A percentile compares a stretch with the other conserved stretches of the same genome.
Conservation (phyloP, 1,140 invertebrate species). For the Drosophila sturtevanti region DNA sequence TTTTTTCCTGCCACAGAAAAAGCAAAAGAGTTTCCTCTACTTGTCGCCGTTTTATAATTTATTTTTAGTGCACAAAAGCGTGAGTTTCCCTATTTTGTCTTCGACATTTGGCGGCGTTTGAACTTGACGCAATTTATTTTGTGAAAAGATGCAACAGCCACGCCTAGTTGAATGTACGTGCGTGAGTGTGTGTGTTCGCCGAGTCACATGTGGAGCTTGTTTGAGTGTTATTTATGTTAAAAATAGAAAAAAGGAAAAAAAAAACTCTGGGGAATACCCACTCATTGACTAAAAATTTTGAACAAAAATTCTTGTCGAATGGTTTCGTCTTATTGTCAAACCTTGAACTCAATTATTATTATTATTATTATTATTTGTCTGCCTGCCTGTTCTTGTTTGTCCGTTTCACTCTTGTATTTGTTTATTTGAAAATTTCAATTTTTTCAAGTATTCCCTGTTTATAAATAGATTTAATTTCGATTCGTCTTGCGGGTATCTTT, state of each 20-base stretch:
- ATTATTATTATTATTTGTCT: not conserved
- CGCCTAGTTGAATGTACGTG: conserved; percentile 63
- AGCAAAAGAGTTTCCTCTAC: conserved; percentile 11
- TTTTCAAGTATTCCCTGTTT: conserved; percentile 44
- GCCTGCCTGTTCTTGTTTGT: not conserved
- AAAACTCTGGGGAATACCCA: conserved; percentile 65
- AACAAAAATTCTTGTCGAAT: conserved; percentile 14
- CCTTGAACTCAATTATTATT: conserved; percentile 4
- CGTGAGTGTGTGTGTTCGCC: conserved; percentile 18
- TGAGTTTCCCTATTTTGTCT: conserved; percentile 64
- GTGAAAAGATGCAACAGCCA: conserved; percentile 61
- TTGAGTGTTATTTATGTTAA: conserved; percentile 53
- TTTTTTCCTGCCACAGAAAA: conserved; percentile 31
- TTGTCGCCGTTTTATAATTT: conserved; percentile 63
- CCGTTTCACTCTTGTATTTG: conserved; percentile 25
- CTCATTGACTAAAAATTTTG: conserved; percentile 39
- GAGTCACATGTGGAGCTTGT: conserved; percentile 53
- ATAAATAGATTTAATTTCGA: conserved; percentile 56
- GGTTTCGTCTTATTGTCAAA: not conserved
- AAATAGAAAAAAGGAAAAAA: conserved; percentile 24
- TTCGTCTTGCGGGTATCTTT: conserved; percentile 41
- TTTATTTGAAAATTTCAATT: conserved; percentile 60
- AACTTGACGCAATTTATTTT: conserved; percentile 81
- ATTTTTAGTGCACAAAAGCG: conserved; percentile 61
- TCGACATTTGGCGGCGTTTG: conserved; percentile 78